Evolutionary conservation across 2,888 invertebrate genomes (phyloP).

Genomic region (Meteorus colon): DNA sequence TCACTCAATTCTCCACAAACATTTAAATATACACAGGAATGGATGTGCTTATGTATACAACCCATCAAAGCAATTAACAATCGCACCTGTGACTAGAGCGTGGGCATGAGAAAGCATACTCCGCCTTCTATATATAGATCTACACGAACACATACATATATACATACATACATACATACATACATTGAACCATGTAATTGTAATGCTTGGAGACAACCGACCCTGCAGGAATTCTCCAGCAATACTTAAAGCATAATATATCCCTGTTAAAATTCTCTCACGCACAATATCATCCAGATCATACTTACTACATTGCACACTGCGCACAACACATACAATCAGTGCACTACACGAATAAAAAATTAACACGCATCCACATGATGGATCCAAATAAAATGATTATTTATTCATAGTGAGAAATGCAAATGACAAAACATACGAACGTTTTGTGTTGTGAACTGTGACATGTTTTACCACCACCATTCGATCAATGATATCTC

Average conservation of each 20-base stretch:
- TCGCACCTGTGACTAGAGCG: not conserved
- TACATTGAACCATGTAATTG: not conserved
- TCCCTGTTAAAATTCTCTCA: conserved; percentile 49
- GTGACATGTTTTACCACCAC: conserved; percentile 48
- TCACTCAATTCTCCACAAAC: not conserved
- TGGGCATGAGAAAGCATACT: not conserved
- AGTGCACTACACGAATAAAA: conserved; percentile 14
- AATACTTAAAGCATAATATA: conserved; percentile 25
- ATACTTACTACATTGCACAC: conserved; percentile 40
- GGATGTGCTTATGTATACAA: not conserved
- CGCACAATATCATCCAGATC: conserved; percentile 46
- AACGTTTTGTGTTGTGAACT: conserved; percentile 19
- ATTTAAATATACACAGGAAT: not conserved
- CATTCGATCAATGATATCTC: conserved; percentile 67
- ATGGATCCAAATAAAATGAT: not conserved
- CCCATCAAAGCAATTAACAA: not conserved
- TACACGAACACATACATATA: not conserved
- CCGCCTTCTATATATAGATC: not conserved
- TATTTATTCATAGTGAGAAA: conserved; percentile 8
- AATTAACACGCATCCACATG: not conserved
- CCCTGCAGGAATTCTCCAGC: not conserved
- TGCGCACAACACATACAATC: conserved; percentile 19
- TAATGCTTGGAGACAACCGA: not conserved
- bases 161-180: not conserved
- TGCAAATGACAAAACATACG: conserved; percentile 39